A percentile compares a stretch with the other conserved stretches of the same genome.
These are phyloP conservation scores for Synanthedon formicaeformis DNA, from an alignment of 2,888 invertebrate species.

Conservation along the genomic window DNA sequence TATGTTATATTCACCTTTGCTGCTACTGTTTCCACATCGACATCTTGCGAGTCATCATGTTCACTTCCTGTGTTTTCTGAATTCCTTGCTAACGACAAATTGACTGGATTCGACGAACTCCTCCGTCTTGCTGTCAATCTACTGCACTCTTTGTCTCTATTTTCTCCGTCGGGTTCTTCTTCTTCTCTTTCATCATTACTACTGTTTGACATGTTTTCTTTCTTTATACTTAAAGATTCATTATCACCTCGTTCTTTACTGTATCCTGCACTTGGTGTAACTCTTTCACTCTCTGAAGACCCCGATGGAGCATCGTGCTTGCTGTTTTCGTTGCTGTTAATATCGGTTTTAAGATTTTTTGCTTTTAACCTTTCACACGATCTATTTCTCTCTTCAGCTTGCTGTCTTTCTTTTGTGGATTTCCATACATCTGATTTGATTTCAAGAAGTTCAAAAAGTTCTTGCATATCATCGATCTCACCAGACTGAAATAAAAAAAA, in stretches of 20 bases:
- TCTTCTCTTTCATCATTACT: conserved; percentile 67
- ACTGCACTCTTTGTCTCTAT: conserved; percentile 60
- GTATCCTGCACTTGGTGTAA: conserved; percentile 57
- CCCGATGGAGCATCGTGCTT: conserved; percentile 64
- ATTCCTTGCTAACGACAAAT: conserved; percentile 75
- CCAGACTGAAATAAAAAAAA: conserved; percentile 71
- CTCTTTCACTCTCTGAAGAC: conserved; percentile 62
- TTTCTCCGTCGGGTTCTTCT: conserved; percentile 62
- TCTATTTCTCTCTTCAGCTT: conserved; percentile 61
- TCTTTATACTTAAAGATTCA: conserved; percentile 61
- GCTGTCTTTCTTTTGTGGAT: conserved; percentile 66
- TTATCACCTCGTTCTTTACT: conserved; percentile 57
- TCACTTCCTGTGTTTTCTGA: conserved; percentile 72
- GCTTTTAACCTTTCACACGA: conserved; percentile 63
- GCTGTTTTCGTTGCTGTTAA: conserved; percentile 66
- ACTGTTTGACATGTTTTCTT: conserved; percentile 65
- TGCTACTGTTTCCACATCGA: conserved; percentile 66
- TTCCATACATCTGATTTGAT: conserved; percentile 86
- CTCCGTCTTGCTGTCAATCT: conserved; percentile 72
- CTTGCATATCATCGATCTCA: conserved; percentile 86
- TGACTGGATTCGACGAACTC: conserved; percentile 86
- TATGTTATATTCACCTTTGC: conserved; percentile 43
- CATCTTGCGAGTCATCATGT: conserved; percentile 65
- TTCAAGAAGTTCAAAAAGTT: conserved; percentile 84
- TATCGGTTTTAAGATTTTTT: conserved; percentile 58